A percentile compares a stretch with the other conserved stretches of the same genome.
phyloP scores from a whole-genome alignment of 2,113 vertebrate genomes.

The Charina bottae region DNA sequence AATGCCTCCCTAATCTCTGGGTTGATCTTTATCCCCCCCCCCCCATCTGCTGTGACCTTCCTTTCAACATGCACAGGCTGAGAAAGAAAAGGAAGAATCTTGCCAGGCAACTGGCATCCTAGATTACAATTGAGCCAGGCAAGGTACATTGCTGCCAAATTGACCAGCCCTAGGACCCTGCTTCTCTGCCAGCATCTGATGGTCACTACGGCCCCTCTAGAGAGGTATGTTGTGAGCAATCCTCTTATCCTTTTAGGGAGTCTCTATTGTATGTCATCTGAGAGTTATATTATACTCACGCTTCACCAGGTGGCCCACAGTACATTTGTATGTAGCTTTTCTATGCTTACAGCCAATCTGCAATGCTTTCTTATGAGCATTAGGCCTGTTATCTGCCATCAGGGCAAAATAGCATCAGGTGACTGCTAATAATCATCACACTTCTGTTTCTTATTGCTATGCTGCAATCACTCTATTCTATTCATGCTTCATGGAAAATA shows the following conservation, averaged over 20 bases:
- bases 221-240: constrained; percentile 14
- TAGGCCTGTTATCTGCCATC: not conserved
- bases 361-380: not conserved
- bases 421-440: not conserved
- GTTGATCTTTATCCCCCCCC: constrained; percentile 69
- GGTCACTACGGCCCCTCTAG: constrained; percentile 12
- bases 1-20: constrained; percentile 73
- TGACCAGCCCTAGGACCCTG: not conserved
- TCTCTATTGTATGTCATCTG: not conserved
- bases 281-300: not conserved
- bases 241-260: not conserved
- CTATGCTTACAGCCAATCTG: not conserved
- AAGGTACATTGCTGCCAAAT: not conserved
- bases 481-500: not conserved
- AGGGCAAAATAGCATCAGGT: not conserved
- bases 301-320: not conserved
- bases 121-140: constrained; percentile 10
- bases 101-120: constrained; percentile 11
- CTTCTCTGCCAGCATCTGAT: constrained; percentile 2
- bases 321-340: not conserved
- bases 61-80: constrained; percentile 46
- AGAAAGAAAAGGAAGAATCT: constrained; percentile 36
- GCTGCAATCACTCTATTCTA: not conserved
- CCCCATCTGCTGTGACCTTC: constrained; percentile 67
- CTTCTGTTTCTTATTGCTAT: not conserved